Evolutionary conservation across 2,113 vertebrate genomes (phyloP).

Genomic region (Raphicerus campestris): DNA sequence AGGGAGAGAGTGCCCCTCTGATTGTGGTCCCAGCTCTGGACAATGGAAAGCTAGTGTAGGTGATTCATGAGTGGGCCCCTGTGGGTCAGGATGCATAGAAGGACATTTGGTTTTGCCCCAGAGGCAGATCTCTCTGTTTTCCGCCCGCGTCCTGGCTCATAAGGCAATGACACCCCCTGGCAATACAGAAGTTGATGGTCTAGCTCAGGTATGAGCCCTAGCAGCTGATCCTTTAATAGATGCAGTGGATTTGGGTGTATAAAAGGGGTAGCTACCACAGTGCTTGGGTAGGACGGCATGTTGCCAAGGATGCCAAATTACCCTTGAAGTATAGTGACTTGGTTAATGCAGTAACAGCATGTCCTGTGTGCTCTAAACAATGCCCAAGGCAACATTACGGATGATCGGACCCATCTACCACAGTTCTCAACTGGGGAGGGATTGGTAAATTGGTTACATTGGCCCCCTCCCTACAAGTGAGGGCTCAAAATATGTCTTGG

Average conservation of each 20-base stretch:
- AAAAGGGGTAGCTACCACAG: background rate
- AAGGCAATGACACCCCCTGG: background rate
- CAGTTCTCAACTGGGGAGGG: background rate
- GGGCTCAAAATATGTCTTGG: background rate
- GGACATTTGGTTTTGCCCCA: background rate
- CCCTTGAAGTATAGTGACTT: background rate
- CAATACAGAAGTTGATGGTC: background rate
- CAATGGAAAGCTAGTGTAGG: background rate
- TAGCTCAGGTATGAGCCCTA: background rate
- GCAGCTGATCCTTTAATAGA: background rate
- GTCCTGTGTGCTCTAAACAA: background rate
- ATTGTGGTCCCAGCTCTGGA: background rate
- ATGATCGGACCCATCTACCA: background rate
- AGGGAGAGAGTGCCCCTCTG: background rate
- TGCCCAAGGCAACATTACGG: background rate
- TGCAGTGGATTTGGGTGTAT: background rate
- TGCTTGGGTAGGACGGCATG: background rate
- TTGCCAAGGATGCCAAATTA: background rate
- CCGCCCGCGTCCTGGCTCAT: rapidly evolving
- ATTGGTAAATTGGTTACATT: background rate
- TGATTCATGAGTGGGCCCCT: background rate
- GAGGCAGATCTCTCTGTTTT: background rate
- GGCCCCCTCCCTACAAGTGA: background rate
- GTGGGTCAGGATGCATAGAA: background rate
- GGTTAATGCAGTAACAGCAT: background rate